Percentiles rank a stretch among this genome's conserved stretches.
Conservation (phyloP, 2,888 invertebrate species). For the Micropterix aruncella region DNA sequence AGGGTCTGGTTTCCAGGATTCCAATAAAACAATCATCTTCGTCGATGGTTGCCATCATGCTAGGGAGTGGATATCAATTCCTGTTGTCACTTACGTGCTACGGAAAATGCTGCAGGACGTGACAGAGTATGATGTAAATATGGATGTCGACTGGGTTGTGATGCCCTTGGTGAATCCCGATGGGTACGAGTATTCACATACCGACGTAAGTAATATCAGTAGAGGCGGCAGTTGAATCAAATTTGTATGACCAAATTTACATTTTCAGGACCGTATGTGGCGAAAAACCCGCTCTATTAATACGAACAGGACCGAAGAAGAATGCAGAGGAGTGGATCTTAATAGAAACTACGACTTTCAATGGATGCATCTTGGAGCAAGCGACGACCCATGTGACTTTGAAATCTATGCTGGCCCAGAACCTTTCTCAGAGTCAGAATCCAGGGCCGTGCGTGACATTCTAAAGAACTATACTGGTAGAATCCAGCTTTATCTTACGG, state of each 20-base stretch:
- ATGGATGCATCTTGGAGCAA: slow-evolving; percentile 50
- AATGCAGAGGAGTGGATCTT: slow-evolving; percentile 59
- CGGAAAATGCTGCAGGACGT: slow-evolving; percentile 46
- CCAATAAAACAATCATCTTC: slow-evolving; percentile 38
- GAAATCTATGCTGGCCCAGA: slow-evolving; percentile 45
- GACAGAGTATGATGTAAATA: slow-evolving; percentile 36
- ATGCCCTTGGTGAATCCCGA: slow-evolving; percentile 58
- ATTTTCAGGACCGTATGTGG: slow-evolving; percentile 45
- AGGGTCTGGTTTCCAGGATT: slow-evolving; percentile 27
- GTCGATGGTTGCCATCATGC: slow-evolving; percentile 48
- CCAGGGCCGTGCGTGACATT: slow-evolving; percentile 39
- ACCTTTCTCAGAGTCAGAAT: slow-evolving; percentile 55
- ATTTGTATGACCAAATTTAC: too few species aligned
- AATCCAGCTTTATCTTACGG: slow-evolving; percentile 49
- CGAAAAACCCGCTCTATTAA: slow-evolving; percentile 47
- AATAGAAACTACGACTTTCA: slow-evolving; percentile 62
- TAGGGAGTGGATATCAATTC: slow-evolving; percentile 59
- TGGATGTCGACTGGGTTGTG: slow-evolving; percentile 49
- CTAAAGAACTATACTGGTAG: slow-evolving; percentile 31
- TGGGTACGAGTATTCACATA: slow-evolving; percentile 47
- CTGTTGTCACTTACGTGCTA: slow-evolving; percentile 49
- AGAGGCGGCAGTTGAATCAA: too few species aligned
- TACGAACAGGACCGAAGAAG: too few species aligned
- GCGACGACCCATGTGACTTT: slow-evolving; percentile 36
- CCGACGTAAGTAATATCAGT: slow-evolving; percentile 24